Conservation (phyloP, 1,140 invertebrate species). For the Dufourea novaeangliae region DNA sequence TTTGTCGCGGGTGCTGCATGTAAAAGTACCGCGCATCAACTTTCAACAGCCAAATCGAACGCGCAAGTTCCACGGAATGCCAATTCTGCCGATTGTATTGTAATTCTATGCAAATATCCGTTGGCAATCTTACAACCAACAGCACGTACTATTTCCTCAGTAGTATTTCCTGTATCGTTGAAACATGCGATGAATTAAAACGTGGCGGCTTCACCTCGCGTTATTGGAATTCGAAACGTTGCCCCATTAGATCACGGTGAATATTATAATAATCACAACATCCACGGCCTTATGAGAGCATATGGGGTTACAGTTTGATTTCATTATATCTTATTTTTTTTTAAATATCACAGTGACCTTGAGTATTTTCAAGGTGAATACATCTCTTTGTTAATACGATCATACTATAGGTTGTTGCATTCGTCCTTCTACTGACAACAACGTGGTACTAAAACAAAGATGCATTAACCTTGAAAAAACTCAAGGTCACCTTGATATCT, state of each 20-base stretch:
- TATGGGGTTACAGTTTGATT: too few species aligned
- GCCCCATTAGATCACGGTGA: not conserved
- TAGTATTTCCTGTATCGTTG: conserved; percentile 30
- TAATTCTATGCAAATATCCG: conserved; percentile 43
- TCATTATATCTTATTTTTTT: too few species aligned
- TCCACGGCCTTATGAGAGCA: too few species aligned
- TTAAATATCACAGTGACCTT: too few species aligned
- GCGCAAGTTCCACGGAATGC: conserved; percentile 4
- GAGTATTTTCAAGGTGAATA: too few species aligned
- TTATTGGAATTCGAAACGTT: not conserved
- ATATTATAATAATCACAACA: too few species aligned
- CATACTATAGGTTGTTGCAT: too few species aligned
- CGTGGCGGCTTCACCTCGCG: not conserved
- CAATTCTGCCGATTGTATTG: conserved; percentile 45
- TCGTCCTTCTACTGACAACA: too few species aligned
- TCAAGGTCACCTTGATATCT: too few species aligned
- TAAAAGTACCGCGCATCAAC: conserved; percentile 12
- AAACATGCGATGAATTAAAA: conserved; percentile 34
- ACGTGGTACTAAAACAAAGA: too few species aligned
- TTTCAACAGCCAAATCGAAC: conserved; percentile 28
- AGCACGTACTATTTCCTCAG: conserved; percentile 30
- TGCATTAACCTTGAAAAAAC: too few species aligned
- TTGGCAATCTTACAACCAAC: conserved; percentile 25
- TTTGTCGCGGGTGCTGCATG: conserved; percentile 14
- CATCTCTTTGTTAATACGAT: too few species aligned